Conservation (phyloP, 2,113 vertebrate genomes). For the Lucifuga dentata region DNA sequence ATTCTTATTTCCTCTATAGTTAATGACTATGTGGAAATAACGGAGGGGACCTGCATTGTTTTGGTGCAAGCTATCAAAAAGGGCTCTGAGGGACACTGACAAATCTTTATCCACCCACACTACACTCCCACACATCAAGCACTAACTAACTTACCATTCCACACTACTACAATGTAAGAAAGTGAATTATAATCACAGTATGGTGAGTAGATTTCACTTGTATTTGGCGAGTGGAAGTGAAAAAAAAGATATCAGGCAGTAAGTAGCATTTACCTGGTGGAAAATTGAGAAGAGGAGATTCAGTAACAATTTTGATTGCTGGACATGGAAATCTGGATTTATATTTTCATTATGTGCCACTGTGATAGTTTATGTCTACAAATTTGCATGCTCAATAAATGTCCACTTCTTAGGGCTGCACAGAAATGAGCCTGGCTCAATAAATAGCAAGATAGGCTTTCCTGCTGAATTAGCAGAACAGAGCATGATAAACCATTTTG, state of each 20-base stretch:
- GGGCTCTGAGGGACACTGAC: neutral
- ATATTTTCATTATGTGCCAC: slow-evolving; percentile 27
- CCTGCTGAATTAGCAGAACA: slow-evolving; percentile 54
- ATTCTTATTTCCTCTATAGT: slow-evolving; percentile 64
- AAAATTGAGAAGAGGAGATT: neutral
- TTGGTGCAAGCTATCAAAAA: slow-evolving; percentile 16
- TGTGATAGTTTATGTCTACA: slow-evolving; percentile 6
- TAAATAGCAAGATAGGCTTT: slow-evolving; percentile 40
- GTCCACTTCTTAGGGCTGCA: slow-evolving; percentile 30
- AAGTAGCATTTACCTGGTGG: neutral
- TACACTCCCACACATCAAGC: slow-evolving; percentile 1
- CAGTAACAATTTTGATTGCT: slow-evolving; percentile 22
- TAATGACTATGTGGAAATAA: slow-evolving; percentile 55
- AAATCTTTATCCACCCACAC: neutral
- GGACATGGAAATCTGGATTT: neutral
- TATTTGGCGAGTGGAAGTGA: slow-evolving; percentile 31
- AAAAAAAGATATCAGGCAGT: neutral
- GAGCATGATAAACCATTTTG: slow-evolving; percentile 58
- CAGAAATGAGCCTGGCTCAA: neutral
- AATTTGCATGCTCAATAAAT: slow-evolving; percentile 40
- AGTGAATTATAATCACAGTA: neutral
- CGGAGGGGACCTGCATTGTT: slow-evolving; percentile 49
- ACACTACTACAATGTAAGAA: slow-evolving; percentile 42
- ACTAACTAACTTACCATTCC: neutral
- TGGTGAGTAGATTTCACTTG: neutral